These are phyloP conservation scores for Galerucella calmariensis DNA, from an alignment of 2,888 invertebrate species.

Conservation along the genomic window DNA sequence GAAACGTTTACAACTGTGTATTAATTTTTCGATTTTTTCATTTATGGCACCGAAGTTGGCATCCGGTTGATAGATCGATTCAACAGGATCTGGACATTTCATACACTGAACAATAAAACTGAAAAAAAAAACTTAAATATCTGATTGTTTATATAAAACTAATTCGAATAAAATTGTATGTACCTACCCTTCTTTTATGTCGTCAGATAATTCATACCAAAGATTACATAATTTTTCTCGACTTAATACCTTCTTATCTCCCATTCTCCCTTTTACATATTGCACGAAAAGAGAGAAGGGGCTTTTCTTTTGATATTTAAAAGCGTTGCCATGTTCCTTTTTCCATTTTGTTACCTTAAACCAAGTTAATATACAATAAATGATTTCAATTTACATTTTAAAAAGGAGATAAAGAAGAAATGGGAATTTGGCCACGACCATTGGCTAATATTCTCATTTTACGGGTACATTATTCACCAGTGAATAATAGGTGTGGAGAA, in stretches of 20 bases:
- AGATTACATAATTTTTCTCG: conserved; percentile 70
- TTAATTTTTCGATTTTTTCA: conserved; percentile 79
- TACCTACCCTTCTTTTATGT: conserved; percentile 71
- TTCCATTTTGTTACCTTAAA: conserved; percentile 70
- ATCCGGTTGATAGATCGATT: conserved; percentile 77
- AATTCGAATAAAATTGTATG: conserved; percentile 14
- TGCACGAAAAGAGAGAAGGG: conserved; percentile 73
- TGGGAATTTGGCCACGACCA: too few relatives aligned
- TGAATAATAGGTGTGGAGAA: too few relatives aligned
- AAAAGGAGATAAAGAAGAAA: too few relatives aligned
- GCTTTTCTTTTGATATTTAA: conserved; percentile 66
- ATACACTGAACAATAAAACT: conserved; percentile 53
- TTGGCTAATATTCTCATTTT: too few relatives aligned
- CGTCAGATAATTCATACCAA: conserved; percentile 74
- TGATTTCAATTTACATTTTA: neutral
- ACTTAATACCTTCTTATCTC: conserved; percentile 64
- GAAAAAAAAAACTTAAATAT: conserved; percentile 35
- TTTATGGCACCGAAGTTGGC: conserved; percentile 84
- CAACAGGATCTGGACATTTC: conserved; percentile 80
- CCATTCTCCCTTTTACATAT: conserved; percentile 66
- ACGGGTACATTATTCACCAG: too few relatives aligned
- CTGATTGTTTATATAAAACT: neutral
- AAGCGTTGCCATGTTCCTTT: conserved; percentile 67
- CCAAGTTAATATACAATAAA: conserved; percentile 29
- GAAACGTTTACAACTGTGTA: conserved; percentile 68